phyloP scores from a whole-genome alignment of 2,113 vertebrate genomes.

The Macroglossus sobrinus region DNA sequence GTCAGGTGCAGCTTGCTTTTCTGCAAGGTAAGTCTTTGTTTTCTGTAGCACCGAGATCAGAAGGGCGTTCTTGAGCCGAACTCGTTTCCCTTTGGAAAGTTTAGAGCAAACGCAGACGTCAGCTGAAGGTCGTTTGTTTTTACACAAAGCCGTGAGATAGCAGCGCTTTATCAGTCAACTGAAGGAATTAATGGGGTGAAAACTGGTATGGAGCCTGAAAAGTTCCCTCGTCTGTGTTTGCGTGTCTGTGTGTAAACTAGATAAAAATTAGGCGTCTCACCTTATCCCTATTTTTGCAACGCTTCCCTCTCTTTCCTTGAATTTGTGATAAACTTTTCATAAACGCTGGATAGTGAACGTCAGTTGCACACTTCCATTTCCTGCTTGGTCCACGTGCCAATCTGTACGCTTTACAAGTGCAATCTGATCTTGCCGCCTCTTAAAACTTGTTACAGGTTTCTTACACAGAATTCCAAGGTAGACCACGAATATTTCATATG shows the following conservation, averaged over 20 bases:
- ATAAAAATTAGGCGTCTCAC: not conserved
- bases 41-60: not conserved
- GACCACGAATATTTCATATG: not conserved
- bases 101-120: not conserved
- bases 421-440: not conserved
- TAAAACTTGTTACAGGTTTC: not conserved
- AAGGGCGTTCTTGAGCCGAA: not conserved
- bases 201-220: not conserved
- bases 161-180: not conserved
- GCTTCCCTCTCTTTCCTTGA: not conserved
- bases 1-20: accelerated
- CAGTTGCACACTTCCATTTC: not conserved
- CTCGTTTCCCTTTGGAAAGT: not conserved
- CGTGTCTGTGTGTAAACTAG: not conserved
- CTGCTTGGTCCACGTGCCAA: not conserved
- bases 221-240: not conserved
- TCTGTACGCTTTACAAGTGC: accelerated
- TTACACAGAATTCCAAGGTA: not conserved
- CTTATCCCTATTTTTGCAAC: not conserved
- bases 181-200: not conserved
- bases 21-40: not conserved
- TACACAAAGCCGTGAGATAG: not conserved
- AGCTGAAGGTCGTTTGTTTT: not conserved
- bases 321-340: not conserved
- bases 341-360: not conserved